Conservation (phyloP, 2,113 vertebrate species). For the Paracanthobrama guichenoti region DNA sequence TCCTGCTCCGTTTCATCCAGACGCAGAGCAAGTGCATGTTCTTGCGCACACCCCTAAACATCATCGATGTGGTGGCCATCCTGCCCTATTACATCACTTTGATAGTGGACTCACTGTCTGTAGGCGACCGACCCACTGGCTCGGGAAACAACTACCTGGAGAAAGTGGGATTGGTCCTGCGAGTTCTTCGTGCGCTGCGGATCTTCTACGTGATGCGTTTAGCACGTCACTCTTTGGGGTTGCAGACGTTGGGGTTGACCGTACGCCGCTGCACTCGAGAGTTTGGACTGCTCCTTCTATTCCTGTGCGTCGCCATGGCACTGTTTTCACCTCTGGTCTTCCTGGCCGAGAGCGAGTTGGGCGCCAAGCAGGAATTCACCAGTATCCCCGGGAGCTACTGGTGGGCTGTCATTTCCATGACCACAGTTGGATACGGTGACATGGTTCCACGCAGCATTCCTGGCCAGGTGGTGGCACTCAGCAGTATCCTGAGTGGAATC, state of each 20-base stretch:
- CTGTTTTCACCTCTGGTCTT: conserved; percentile 92
- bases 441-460: conserved; percentile 97
- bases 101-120: conserved; percentile 82
- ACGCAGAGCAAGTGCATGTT: conserved; percentile 91
- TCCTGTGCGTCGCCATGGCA: conserved; percentile 95
- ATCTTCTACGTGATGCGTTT: conserved; percentile 95
- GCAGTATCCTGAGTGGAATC: conserved; percentile 96
- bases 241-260: conserved; percentile 91
- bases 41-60: conserved; percentile 88
- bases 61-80: conserved; percentile 93
- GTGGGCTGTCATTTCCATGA: conserved; percentile 99
- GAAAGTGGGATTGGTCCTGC: conserved; percentile 88
- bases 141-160: conserved; percentile 91
- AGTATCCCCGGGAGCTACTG: conserved; percentile 94
- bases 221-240: conserved; percentile 89
- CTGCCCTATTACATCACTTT: conserved; percentile 94
- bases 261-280: conserved; percentile 90
- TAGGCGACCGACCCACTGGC: conserved; percentile 69
- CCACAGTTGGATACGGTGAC: conserved; percentile 95
- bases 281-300: conserved; percentile 90
- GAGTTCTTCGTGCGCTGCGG: conserved; percentile 88
- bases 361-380: conserved; percentile 93
- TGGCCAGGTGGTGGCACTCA: conserved; percentile 93
- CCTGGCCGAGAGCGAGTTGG: conserved; percentile 92
- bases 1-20: conserved; percentile 92